Conservation (phyloP, 2,113 vertebrate species). For the Hippoglossus stenolepis region DNA sequence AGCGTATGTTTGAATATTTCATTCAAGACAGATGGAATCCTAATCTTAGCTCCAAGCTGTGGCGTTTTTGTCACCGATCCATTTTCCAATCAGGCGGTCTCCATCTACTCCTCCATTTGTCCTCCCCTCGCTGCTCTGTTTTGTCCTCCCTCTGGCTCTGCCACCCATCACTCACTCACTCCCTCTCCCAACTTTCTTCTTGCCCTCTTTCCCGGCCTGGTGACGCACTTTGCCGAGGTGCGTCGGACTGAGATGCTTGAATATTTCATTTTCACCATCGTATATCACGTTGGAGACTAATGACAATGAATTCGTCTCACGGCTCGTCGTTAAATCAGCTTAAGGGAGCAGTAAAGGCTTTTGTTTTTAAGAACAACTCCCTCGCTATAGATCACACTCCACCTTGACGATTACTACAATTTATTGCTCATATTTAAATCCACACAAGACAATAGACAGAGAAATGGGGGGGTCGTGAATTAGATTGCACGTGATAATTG, state of each 20-base stretch:
- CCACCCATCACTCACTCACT: constrained; percentile 68
- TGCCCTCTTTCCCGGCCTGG: constrained; percentile 31
- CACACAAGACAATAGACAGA: constrained; percentile 8
- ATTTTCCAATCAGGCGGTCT: constrained; percentile 81
- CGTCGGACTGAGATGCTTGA: constrained; percentile 42
- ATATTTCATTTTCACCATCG: constrained; percentile 55
- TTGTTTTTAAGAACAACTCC: constrained; percentile 35
- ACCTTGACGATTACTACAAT: background rate
- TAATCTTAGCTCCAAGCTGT: constrained; percentile 87
- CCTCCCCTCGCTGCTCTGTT: constrained; percentile 56
- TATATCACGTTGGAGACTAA: constrained; percentile 43
- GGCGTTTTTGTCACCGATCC: constrained; percentile 81
- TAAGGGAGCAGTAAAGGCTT: constrained; percentile 22
- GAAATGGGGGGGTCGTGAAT: background rate
- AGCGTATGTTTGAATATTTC: constrained; percentile 85
- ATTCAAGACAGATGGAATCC: constrained; percentile 87
- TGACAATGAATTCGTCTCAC: constrained; percentile 47
- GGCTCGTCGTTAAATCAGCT: constrained; percentile 42
- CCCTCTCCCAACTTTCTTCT: constrained; percentile 59
- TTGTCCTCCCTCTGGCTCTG: constrained; percentile 70
- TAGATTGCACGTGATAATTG: constrained; percentile 48
- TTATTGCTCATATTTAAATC: constrained; percentile 16
- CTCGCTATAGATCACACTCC: background rate
- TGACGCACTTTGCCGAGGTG: constrained; percentile 59
- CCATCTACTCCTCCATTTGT: constrained; percentile 73